Evolutionary conservation across 2,797 vertebrate genomes (phyloP), one percentile per base, ranked within the genome.

Genomic region (Microctenopoma lineatum): DNA sequence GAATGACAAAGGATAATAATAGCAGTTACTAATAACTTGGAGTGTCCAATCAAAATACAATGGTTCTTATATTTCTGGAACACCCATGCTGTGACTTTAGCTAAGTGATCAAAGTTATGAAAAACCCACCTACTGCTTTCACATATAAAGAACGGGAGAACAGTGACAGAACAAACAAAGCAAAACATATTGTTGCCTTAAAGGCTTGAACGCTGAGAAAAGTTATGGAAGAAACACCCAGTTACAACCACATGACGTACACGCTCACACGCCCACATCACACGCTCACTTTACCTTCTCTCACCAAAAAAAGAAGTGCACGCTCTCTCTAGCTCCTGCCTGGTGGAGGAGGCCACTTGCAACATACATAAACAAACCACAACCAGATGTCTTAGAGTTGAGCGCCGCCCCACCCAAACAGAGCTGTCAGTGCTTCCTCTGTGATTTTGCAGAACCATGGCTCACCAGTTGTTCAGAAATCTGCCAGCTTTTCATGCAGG

Each of bases 291-390:
- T 80, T 66, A 76, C 71, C 75, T 70, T 71, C 55, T 61, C 72
- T 78, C 65, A 45, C 72, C 84, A 68, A 81, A 83, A 79, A 32
- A 32, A 32, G 1, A 32, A 32, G 61, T 70, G 73, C 84, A 81
- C 64, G n/a, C 66, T 79, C 36, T 80, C 56, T 75, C 67, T 64
- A 79, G 69, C 65, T 87, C 7, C 67, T 25, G 70, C 80, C 64
- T 55, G 59, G 61, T 64, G 67, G 66, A 81, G 59, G 57, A 73
- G 66, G 82, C 77, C 81, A 72, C 72, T 80, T 69, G 83, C 79
- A 87, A 87, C 75, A 77, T 63, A 79, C 75, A 88, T 75, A 84
- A 89, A 90, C 79, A 90, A 90, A 92, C 86, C 86, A 85, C 86
- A 75, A 87, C 84, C 91, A 93, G 92, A 93, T 92, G 92, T 90